A percentile compares a stretch with the other conserved stretches of the same genome.
phyloP scores from a whole-genome alignment of 2,797 vertebrate species.

The Saxicola maurus region DNA sequence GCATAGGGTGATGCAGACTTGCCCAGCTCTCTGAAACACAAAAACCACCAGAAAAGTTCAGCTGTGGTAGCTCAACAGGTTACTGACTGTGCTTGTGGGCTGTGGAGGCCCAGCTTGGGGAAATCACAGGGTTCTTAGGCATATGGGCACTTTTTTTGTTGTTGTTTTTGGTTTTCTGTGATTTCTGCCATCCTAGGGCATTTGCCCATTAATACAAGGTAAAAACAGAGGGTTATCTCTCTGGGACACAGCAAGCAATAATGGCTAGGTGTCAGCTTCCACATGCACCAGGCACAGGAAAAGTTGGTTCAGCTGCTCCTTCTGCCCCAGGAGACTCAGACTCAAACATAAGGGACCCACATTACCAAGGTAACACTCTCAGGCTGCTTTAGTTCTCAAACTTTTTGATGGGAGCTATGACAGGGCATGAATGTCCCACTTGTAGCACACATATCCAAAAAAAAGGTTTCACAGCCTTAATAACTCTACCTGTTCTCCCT shows the following conservation, averaged over 20 bases:
- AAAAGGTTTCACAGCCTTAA: neutral
- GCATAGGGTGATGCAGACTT: neutral
- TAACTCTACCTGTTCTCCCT: neutral
- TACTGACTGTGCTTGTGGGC: accelerated
- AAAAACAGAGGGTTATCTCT: neutral
- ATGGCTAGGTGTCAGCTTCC: neutral
- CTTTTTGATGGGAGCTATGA: neutral
- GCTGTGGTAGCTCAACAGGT: neutral
- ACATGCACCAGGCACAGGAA: accelerated
- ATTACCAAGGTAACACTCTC: neutral
- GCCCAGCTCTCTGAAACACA: neutral
- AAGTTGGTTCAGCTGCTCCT: neutral
- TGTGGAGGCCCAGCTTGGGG: neutral
- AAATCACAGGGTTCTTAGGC: neutral
- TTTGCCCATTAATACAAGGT: neutral
- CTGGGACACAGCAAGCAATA: neutral
- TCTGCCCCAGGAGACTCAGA: neutral
- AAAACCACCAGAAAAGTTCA: neutral
- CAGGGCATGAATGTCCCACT: neutral
- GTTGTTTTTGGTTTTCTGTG: neutral
- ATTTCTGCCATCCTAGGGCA: neutral
- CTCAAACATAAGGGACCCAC: accelerated
- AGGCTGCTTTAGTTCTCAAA: neutral
- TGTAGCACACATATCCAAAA: neutral
- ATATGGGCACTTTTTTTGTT: too few relatives aligned